These are phyloP conservation scores for Aspidoscelis tigris DNA, from an alignment of 2,113 vertebrate species.

Conservation along the genomic window DNA sequence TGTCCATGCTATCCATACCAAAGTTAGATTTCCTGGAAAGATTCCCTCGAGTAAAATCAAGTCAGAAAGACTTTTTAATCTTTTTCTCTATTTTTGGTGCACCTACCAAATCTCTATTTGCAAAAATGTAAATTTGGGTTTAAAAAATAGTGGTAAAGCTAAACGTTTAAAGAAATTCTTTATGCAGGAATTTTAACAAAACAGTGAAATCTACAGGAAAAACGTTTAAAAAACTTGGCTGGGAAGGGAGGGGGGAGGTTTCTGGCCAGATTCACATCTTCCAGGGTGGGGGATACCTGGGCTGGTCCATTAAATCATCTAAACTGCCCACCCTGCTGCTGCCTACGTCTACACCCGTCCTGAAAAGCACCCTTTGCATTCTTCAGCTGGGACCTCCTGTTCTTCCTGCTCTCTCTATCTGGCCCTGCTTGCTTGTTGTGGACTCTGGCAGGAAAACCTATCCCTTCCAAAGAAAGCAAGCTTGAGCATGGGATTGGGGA, in stretches of 20 bases:
- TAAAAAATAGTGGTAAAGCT: constrained; percentile 57
- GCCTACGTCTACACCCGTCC: background rate
- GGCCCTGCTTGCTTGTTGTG: constrained; percentile 41
- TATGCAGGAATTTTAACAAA: constrained; percentile 80
- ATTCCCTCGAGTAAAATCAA: no score
- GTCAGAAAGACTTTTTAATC: no score
- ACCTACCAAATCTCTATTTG: background rate
- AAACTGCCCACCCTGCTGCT: no score
- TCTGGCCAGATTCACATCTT: no score
- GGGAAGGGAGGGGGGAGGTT: no score
- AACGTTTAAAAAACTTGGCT: no score
- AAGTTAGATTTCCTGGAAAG: no score
- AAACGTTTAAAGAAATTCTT: constrained; percentile 68
- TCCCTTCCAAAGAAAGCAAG: constrained; percentile 16
- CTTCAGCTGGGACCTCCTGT: constrained; percentile 52
- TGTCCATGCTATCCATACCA: no score
- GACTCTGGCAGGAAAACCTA: constrained; percentile 74
- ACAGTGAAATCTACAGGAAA: constrained; percentile 73
- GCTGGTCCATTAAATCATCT: no score
- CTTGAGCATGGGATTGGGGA: background rate
- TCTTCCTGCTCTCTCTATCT: constrained; percentile 48
- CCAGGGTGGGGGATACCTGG: no score
- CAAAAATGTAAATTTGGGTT: constrained; percentile 58
- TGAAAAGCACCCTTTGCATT: constrained; percentile 30
- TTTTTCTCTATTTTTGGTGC: no score